Percentiles rank a stretch among this genome's conserved stretches.
These are phyloP conservation scores for Euschistus heros DNA, from an alignment of 1,140 invertebrate species.

Conservation along the genomic window DNA sequence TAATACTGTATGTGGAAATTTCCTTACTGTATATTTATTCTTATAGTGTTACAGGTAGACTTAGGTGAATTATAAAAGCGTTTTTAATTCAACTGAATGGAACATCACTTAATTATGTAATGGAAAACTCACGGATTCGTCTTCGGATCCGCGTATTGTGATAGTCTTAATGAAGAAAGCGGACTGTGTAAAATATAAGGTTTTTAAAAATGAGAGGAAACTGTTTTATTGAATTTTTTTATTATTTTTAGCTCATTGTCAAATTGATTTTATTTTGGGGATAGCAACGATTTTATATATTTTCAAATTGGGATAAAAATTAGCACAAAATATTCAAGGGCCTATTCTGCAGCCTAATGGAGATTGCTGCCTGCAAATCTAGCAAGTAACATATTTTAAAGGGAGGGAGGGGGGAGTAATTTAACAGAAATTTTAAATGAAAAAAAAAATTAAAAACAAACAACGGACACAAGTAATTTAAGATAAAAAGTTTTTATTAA, in stretches of 20 bases:
- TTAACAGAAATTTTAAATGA: not conserved
- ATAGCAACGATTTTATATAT: constrained; percentile 9
- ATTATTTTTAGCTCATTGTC: constrained; percentile 15
- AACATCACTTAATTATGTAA: constrained; percentile 12
- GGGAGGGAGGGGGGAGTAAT: not conserved
- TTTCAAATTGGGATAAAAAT: constrained; percentile 7
- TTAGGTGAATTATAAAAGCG: constrained; percentile 13
- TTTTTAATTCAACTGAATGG: not conserved
- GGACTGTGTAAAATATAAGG: constrained; percentile 15
- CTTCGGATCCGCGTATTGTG: constrained; percentile 1
- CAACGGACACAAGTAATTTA: too few relatives aligned
- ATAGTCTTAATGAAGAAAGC: constrained; percentile 11
- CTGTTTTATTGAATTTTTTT: not conserved
- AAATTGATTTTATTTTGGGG: constrained; percentile 1
- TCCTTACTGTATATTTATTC: constrained; percentile 26
- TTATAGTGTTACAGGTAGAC: constrained; percentile 22
- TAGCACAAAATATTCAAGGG: constrained; percentile 13
- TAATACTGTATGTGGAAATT: constrained; percentile 23
- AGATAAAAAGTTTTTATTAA: constrained; percentile 3
- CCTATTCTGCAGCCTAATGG: constrained; percentile 3
- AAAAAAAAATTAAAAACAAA: constrained; percentile 1
- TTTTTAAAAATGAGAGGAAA: not conserved
- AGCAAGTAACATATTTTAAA: not conserved
- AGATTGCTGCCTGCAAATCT: not conserved
- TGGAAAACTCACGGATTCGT: constrained; percentile 1